Base-by-base conservation (phyloP, 2,888 invertebrate genomes). In the Coecobrya sp. region DNA sequence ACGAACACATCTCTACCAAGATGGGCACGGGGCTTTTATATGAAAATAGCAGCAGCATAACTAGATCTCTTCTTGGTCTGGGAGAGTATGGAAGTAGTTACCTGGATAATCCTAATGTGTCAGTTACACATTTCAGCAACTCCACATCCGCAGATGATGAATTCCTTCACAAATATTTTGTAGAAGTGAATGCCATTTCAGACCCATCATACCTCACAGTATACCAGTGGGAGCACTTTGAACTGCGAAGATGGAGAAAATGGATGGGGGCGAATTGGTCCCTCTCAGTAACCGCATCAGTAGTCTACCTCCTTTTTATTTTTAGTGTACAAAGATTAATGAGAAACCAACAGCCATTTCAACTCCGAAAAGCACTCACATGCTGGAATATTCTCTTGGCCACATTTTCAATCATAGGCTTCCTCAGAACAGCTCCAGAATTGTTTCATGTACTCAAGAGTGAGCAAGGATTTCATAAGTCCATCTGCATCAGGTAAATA, bases 221-320 rank as follows among this genome's bases (percentile, higher is more conserved):
- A 19, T 94, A 93, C 91, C 73, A 90, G 11, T 94, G 94, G 94
- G 95, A 95, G 86, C 93, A 94, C 59, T 94, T 95, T 82, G 94
- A 95, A 82, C 91, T 95, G 70, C 93, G 93, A 19, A 76, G 93
- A 89, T 94, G 94, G 95, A 97, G 98, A 95, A 97, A 97, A 96
- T 99, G 99, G 99, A 99, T 99, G 99, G 97, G 97, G 95, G 97
- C 98, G 95, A 98, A 99, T 96, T 99, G 99, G 99, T 98, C 98
- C 91, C 97, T 98, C 95, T 98, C 98, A 88, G 98, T 99, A 96
- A 98, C 98, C 95, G 98, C 97, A 95, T 97, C 98, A 94, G 98
- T 98, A 94, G 96, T 98, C 95, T 99, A 99, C 96, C 98, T 99
- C 97, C 97, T 98, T 93, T 96, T 98, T 93, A 98, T 99, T 95